A percentile compares a stretch with the other conserved stretches of the same genome.
Evolutionary conservation across 2,888 invertebrate species (phyloP).

Genomic region (Eremobia ochroleuca): DNA sequence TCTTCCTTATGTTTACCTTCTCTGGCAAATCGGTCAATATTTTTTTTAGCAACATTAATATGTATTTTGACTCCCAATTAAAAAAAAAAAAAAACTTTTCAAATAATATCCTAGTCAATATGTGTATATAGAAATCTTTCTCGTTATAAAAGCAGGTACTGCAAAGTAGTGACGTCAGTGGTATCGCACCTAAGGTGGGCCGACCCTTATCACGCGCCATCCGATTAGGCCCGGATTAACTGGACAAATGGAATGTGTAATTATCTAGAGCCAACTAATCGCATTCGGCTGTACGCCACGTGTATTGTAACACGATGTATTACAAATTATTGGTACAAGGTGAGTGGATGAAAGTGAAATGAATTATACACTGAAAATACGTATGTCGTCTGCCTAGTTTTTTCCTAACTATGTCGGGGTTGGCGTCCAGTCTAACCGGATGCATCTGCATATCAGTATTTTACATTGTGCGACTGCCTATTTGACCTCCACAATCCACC

Average conservation of each 20-base stretch:
- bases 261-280: slow-evolving; percentile 86
- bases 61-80: neutral
- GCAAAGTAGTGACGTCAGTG: slow-evolving; percentile 55
- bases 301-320: slow-evolving; percentile 57
- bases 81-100: neutral
- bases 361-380: neutral
- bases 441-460: neutral
- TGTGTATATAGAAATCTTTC: slow-evolving; percentile 2
- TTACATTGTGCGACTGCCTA: neutral
- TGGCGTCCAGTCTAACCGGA: neutral
- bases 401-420: too few relatives aligned
- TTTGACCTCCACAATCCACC: neutral
- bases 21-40: neutral
- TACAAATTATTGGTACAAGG: slow-evolving; percentile 32
- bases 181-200: slow-evolving; percentile 71
- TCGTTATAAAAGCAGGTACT: slow-evolving; percentile 22
- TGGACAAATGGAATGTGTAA: slow-evolving; percentile 90
- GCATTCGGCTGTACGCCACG: slow-evolving; percentile 70
- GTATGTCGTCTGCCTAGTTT: neutral
- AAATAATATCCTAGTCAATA: neutral
- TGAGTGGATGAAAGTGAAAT: neutral
- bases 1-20: neutral
- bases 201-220: slow-evolving; percentile 87
- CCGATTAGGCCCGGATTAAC: slow-evolving; percentile 86
- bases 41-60: too few relatives aligned